A percentile compares a stretch with the other conserved stretches of the same genome.
These are phyloP conservation scores for Microdon myrmicae DNA, from an alignment of 2,888 invertebrate genomes.

Conservation along the genomic window DNA sequence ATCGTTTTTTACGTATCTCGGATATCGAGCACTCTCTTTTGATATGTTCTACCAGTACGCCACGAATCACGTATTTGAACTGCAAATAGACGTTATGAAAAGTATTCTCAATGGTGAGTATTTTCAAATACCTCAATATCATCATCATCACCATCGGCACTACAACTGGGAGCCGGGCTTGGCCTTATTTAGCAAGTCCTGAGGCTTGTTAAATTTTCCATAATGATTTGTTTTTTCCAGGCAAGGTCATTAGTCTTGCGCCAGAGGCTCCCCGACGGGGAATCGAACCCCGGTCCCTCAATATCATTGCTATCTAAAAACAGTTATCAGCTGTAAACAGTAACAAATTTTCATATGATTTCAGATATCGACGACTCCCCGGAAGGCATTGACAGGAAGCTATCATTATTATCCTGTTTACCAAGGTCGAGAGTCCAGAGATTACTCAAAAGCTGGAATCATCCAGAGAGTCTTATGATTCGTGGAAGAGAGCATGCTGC, in stretches of 20 bases:
- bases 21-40: conserved; percentile 80
- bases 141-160: background rate
- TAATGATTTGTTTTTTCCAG: too few species aligned
- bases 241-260: too few species aligned
- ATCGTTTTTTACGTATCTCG: conserved; percentile 88
- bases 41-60: conserved; percentile 86
- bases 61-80: conserved; percentile 82
- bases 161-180: background rate
- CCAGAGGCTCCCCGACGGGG: too few species aligned
- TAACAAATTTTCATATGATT: conserved; percentile 22
- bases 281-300: too few species aligned
- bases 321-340: conserved; percentile 6
- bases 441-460: conserved; percentile 80
- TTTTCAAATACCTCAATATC: background rate
- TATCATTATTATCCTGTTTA: conserved; percentile 77
- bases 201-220: too few species aligned
- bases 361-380: conserved; percentile 68
- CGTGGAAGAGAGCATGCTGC: conserved; percentile 84
- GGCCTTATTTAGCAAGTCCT: too few species aligned
- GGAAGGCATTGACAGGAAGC: conserved; percentile 75
- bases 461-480: conserved; percentile 80
- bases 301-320: too few species aligned
- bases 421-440: conserved; percentile 83
- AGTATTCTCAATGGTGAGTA: conserved; percentile 79
- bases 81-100: conserved; percentile 89